These are phyloP conservation scores for Bradypus variegatus DNA, from an alignment of 2,797 vertebrate genomes.

Conservation along the genomic window DNA sequence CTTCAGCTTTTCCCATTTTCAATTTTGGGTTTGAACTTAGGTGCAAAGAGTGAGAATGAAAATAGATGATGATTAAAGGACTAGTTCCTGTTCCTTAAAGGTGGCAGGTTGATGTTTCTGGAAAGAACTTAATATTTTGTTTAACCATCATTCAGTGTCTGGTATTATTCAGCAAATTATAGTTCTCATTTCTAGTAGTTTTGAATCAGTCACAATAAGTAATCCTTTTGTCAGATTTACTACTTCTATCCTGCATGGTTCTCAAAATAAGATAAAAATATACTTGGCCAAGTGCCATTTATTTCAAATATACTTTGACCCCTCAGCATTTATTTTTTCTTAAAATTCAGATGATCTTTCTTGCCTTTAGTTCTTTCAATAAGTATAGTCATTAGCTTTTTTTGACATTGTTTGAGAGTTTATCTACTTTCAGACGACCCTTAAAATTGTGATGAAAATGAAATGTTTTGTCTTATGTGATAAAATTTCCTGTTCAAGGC, in stretches of 20 bases:
- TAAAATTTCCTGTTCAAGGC: not conserved
- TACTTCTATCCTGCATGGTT: not conserved
- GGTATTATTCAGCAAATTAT: not conserved
- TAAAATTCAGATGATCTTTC: constrained; percentile 7
- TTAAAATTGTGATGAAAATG: not conserved
- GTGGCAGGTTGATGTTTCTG: not conserved
- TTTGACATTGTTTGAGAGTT: not conserved
- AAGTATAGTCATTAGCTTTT: not conserved
- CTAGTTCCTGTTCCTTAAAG: accelerated
- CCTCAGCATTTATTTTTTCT: not conserved
- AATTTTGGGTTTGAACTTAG: not conserved
- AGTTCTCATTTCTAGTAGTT: not conserved
- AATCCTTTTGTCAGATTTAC: not conserved
- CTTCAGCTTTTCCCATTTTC: too few species aligned
- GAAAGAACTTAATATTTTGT: not conserved
- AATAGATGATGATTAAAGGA: not conserved
- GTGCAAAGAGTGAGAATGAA: not conserved
- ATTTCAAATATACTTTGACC: not conserved
- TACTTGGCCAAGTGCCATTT: not conserved
- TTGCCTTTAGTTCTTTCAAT: constrained; percentile 17
- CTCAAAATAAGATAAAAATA: not conserved
- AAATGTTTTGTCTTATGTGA: constrained; percentile 10
- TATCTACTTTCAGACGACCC: not conserved
- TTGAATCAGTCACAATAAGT: not conserved
- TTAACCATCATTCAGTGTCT: not conserved